Evolutionary conservation across 2,113 vertebrate species (phyloP).

Genomic region (Ictalurus furcatus): DNA sequence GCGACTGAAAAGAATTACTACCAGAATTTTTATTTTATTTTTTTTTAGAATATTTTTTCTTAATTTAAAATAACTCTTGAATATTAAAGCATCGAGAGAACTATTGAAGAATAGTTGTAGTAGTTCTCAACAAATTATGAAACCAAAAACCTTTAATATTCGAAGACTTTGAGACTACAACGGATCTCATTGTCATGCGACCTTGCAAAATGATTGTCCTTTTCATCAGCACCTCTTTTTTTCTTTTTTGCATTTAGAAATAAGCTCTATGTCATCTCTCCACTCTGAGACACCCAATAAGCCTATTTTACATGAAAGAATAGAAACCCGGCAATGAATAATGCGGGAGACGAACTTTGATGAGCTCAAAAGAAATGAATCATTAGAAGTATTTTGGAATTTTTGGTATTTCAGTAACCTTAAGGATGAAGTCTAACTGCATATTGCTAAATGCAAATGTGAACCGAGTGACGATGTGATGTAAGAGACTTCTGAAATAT

Average conservation of each 20-base stretch:
- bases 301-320: neutral
- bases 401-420: neutral
- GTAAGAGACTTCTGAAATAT: neutral
- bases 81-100: neutral
- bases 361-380: neutral
- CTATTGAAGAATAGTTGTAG: too few relatives aligned
- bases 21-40: neutral
- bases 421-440: neutral
- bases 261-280: neutral
- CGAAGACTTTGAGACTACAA: neutral
- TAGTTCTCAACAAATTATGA: neutral
- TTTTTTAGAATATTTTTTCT: neutral
- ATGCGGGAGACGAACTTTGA: neutral
- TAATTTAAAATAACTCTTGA: neutral
- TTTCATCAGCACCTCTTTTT: neutral
- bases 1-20: neutral
- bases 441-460: too few relatives aligned
- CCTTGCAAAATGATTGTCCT: neutral
- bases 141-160: neutral
- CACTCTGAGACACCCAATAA: neutral
- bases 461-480: neutral
- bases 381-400: neutral
- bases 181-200: neutral
- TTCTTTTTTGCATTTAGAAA: neutral
- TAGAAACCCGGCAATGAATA: neutral